phyloP scores from a whole-genome alignment of 2,113 vertebrate genomes.

The Bungarus multicinctus region DNA sequence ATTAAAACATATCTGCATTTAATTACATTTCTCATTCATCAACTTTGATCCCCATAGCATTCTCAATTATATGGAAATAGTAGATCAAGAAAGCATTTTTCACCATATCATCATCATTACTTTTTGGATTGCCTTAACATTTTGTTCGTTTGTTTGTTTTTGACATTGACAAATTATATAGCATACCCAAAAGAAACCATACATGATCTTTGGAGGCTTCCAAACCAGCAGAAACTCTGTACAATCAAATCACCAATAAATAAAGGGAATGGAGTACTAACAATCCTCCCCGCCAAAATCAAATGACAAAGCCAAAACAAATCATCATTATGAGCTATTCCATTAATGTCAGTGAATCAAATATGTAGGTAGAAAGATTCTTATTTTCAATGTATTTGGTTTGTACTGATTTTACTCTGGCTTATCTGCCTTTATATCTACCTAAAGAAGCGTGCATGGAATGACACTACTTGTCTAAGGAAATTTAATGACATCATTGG shows the following conservation, averaged over 20 bases:
- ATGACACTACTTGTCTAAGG: constrained; percentile 31
- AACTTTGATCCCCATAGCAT: constrained; percentile 17
- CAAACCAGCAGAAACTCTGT: constrained; percentile 69
- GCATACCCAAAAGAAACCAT: constrained; percentile 89
- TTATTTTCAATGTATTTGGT: constrained; percentile 61
- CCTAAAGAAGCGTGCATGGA: constrained; percentile 48
- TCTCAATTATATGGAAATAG: constrained; percentile 32
- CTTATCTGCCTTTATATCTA: constrained; percentile 50
- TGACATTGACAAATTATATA: constrained; percentile 88
- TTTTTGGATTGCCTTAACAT: constrained; percentile 88
- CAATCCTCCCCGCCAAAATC: constrained; percentile 34
- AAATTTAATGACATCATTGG: background rate
- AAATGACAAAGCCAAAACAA: constrained; percentile 65
- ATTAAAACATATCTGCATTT: constrained; percentile 18
- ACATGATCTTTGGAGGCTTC: constrained; percentile 79
- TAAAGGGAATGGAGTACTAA: constrained; percentile 54
- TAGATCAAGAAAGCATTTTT: constrained; percentile 21
- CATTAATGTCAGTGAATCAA: constrained; percentile 52
- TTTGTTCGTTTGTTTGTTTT: constrained; percentile 69
- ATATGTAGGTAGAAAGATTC: constrained; percentile 59
- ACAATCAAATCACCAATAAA: constrained; percentile 64
- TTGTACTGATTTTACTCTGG: constrained; percentile 57
- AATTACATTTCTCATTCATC: constrained; percentile 25
- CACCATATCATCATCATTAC: constrained; percentile 68
- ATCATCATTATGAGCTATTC: constrained; percentile 67